Conservation (phyloP, 2,888 invertebrate species). For the Cistogaster globosa region DNA sequence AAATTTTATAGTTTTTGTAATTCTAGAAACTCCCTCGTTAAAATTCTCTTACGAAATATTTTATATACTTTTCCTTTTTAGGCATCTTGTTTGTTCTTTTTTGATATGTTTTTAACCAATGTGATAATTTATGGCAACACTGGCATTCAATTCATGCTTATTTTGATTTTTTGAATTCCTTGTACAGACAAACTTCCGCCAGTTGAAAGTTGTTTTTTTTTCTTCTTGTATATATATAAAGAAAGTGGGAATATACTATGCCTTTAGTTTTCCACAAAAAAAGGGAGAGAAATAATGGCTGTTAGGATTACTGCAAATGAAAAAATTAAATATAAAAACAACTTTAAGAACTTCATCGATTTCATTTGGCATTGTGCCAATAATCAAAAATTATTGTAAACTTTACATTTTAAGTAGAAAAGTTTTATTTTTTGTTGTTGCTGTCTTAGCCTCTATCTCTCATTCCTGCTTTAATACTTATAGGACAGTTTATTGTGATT, state of each 20-base stretch:
- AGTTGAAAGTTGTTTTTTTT: conserved; percentile 34
- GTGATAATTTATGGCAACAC: conserved; percentile 80
- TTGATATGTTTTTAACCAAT: conserved; percentile 27
- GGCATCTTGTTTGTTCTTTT: neutral
- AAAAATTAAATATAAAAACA: conserved; percentile 14
- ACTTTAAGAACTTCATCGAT: conserved; percentile 69
- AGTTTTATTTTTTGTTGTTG: conserved; percentile 68
- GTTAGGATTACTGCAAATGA: neutral
- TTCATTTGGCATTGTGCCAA: conserved; percentile 80
- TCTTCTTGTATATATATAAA: conserved; percentile 13
- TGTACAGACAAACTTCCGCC: conserved; percentile 68
- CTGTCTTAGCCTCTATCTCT: conserved; percentile 1
- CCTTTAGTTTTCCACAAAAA: neutral
- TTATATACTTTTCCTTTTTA: conserved; percentile 76
- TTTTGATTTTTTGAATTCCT: conserved; percentile 60
- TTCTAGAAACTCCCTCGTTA: conserved; percentile 24
- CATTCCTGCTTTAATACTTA: neutral
- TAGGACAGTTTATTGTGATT: conserved; percentile 26
- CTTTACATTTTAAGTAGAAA: conserved; percentile 79
- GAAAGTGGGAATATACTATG: conserved; percentile 27
- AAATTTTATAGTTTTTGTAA: neutral
- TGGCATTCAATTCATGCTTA: conserved; percentile 78
- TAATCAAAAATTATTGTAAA: conserved; percentile 82
- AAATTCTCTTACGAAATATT: conserved; percentile 74
- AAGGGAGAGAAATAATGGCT: neutral